Evolutionary conservation across 1,140 invertebrate genomes (phyloP).

Genomic region (Pteromalus puparum): DNA sequence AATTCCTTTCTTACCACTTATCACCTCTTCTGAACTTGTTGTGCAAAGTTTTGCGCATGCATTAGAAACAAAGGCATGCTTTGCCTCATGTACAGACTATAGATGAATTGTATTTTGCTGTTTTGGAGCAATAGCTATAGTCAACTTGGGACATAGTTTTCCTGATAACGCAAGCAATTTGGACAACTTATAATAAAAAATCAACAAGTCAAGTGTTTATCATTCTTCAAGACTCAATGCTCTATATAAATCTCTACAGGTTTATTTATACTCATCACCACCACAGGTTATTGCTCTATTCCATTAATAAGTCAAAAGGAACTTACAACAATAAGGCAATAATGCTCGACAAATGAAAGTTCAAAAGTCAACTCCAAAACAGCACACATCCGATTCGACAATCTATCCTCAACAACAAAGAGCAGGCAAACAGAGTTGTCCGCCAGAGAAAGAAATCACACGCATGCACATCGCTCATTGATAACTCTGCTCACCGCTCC

Average conservation of each 20-base stretch:
- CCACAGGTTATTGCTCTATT: neutral
- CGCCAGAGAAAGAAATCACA: neutral
- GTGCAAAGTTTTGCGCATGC: slow-evolving; percentile 20
- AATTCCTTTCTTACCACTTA: neutral
- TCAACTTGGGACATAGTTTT: neutral
- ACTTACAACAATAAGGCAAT: no score
- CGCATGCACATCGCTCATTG: slow-evolving; percentile 1
- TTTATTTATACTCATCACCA: neutral
- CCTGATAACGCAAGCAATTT: no score
- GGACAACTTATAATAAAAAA: no score
- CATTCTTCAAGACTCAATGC: neutral
- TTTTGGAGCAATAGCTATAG: neutral
- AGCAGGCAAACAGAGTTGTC: neutral
- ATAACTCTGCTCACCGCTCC: slow-evolving; percentile 64
- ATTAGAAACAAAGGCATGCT: slow-evolving; percentile 2
- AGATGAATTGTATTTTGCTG: neutral
- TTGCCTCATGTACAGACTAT: neutral
- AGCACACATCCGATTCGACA: neutral
- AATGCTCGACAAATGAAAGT: no score
- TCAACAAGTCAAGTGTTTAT: neutral
- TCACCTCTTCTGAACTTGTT: neutral
- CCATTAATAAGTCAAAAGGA: no score
- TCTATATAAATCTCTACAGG: neutral
- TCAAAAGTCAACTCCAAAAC: neutral
- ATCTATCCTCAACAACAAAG: neutral